Conservation (phyloP, 1,140 invertebrate genomes). For the Pantala flavescens region DNA sequence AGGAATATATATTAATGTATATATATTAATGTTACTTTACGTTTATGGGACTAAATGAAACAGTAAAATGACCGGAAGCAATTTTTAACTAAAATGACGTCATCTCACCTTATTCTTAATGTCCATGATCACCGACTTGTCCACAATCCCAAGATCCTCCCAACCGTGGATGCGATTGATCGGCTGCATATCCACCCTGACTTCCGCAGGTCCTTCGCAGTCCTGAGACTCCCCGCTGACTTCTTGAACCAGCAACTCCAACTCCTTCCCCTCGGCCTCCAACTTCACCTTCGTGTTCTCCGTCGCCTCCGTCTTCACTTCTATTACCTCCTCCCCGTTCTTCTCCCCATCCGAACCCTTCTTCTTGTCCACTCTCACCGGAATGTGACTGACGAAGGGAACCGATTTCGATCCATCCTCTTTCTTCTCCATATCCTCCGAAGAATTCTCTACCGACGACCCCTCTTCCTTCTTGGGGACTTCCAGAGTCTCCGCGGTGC, state of each 20-base stretch:
- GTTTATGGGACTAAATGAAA: too few relatives aligned
- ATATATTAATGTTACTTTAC: too few relatives aligned
- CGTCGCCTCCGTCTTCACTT: neutral
- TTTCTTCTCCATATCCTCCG: neutral
- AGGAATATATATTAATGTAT: too few relatives aligned
- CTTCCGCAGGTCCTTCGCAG: slow-evolving; percentile 27
- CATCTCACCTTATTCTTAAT: slow-evolving; percentile 42
- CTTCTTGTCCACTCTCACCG: slow-evolving; percentile 5
- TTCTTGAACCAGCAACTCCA: neutral
- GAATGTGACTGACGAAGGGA: slow-evolving; percentile 14
- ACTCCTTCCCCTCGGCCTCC: neutral
- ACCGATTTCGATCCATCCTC: neutral
- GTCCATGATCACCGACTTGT: slow-evolving; percentile 38
- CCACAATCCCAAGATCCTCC: slow-evolving; percentile 42
- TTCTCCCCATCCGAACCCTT: neutral
- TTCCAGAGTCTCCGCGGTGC: slow-evolving; percentile 39
- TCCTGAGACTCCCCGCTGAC: slow-evolving; percentile 30
- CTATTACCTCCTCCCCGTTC: neutral
- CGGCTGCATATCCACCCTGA: neutral
- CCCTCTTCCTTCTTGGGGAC: neutral
- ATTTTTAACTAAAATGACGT: too few relatives aligned
- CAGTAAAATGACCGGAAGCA: too few relatives aligned
- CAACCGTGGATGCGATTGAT: slow-evolving; percentile 27
- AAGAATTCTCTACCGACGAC: neutral
- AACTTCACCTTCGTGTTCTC: neutral